phyloP scores from a whole-genome alignment of 1,140 invertebrate species.

The Dendrolimus kikuchii region DNA sequence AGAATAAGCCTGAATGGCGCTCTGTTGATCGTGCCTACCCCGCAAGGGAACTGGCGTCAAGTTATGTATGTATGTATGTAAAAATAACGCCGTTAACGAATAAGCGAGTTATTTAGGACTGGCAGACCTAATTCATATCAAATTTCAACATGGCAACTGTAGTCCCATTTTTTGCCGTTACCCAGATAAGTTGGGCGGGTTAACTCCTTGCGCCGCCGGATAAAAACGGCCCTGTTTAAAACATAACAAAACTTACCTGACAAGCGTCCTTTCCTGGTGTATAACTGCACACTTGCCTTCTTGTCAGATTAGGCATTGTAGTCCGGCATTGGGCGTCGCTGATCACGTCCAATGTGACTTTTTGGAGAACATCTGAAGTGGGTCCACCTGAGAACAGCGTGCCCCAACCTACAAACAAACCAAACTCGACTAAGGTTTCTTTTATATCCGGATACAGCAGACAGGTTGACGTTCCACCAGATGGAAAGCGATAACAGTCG shows the following conservation, averaged over 20 bases:
- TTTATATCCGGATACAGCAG: no score
- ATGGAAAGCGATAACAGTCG: no score
- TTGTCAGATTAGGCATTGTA: slow-evolving; percentile 38
- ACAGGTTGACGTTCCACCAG: no score
- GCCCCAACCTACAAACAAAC: slow-evolving; percentile 76
- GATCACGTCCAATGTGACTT: slow-evolving; percentile 75
- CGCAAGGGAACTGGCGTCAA: no score
- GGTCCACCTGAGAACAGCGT: slow-evolving; percentile 71
- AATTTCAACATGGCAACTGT: no score
- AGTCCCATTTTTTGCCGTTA: no score
- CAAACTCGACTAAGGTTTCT: background rate
- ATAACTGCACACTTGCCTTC: slow-evolving; percentile 80
- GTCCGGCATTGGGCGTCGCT: slow-evolving; percentile 64
- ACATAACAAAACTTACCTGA: slow-evolving; percentile 56
- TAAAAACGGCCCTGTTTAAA: background rate
- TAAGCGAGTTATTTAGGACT: no score
- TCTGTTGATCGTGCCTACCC: no score
- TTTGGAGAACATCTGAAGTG: slow-evolving; percentile 72
- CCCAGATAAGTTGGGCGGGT: background rate
- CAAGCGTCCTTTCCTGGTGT: slow-evolving; percentile 76
- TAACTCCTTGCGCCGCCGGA: background rate
- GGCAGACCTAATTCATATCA: no score
- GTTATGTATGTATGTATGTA: no score
- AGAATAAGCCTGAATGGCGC: no score
- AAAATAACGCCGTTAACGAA: no score